Percentiles rank a stretch among this genome's conserved stretches.
phyloP scores from a whole-genome alignment of 2,113 vertebrate species.

The Lichenostomus cassidix region DNA sequence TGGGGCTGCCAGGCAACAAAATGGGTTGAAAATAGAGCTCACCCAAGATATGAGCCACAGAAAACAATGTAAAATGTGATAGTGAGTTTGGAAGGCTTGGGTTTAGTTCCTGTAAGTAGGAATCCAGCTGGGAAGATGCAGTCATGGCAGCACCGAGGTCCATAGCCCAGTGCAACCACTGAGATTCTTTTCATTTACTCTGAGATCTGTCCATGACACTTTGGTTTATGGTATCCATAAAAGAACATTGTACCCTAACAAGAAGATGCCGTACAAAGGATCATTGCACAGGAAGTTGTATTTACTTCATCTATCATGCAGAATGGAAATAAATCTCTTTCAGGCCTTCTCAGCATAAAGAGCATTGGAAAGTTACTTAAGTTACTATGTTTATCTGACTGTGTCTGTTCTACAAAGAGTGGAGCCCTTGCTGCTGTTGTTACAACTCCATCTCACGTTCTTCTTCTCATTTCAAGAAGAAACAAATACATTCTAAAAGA shows the following conservation, averaged over 20 bases:
- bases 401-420: background rate
- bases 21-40: background rate
- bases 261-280: background rate
- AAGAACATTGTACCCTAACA: accelerated
- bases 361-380: background rate
- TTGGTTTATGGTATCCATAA: background rate
- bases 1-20: background rate
- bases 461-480: background rate
- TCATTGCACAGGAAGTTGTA: background rate
- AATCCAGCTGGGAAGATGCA: background rate
- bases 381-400: background rate
- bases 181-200: background rate
- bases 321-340: background rate
- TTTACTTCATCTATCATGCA: background rate
- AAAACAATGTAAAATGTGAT: background rate
- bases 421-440: background rate
- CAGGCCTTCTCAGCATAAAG: background rate
- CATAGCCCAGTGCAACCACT: background rate
- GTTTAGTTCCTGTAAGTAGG: background rate
- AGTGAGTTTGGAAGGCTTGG: background rate
- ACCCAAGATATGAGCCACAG: background rate
- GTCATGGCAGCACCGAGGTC: background rate
- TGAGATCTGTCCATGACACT: background rate
- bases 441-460: background rate
- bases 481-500: background rate